A percentile compares a stretch with the other conserved stretches of the same genome.
phyloP scores from a whole-genome alignment of 2,888 invertebrate species.

The Drosophila nigritarsus region DNA sequence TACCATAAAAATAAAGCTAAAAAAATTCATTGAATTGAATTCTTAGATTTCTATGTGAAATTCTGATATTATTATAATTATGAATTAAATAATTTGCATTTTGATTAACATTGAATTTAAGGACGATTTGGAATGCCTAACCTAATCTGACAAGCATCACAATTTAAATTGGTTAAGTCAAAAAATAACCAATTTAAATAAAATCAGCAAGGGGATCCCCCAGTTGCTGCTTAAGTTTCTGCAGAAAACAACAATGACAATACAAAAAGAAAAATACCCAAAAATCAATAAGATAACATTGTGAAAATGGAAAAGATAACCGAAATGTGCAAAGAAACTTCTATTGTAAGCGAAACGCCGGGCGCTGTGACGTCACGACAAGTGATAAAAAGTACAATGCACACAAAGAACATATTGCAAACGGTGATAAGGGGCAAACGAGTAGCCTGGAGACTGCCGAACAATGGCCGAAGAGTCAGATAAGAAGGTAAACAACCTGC shows the following conservation, averaged over 20 bases:
- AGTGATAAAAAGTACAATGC: constrained; percentile 53
- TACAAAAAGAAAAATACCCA: constrained; percentile 12
- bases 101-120: background rate
- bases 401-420: constrained; percentile 62
- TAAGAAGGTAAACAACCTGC: constrained; percentile 76
- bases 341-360: constrained; percentile 34
- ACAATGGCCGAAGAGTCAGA: constrained; percentile 64
- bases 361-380: constrained; percentile 57
- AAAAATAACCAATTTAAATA: background rate
- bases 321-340: constrained; percentile 41
- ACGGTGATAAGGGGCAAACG: constrained; percentile 51
- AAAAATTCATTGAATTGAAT: background rate
- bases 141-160: background rate
- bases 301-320: constrained; percentile 30
- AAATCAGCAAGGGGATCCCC: constrained; percentile 18
- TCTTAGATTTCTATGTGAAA: background rate
- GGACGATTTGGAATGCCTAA: background rate
- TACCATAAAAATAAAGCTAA: background rate
- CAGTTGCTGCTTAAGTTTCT: constrained; percentile 33
- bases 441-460: constrained; percentile 36
- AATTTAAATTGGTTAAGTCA: background rate
- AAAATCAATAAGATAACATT: constrained; percentile 26
- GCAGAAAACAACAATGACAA: constrained; percentile 9
- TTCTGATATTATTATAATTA: background rate
- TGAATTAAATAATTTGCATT: background rate